Base-by-base conservation (phyloP, 1,140 invertebrate species). In the Thrips palmi region DNA sequence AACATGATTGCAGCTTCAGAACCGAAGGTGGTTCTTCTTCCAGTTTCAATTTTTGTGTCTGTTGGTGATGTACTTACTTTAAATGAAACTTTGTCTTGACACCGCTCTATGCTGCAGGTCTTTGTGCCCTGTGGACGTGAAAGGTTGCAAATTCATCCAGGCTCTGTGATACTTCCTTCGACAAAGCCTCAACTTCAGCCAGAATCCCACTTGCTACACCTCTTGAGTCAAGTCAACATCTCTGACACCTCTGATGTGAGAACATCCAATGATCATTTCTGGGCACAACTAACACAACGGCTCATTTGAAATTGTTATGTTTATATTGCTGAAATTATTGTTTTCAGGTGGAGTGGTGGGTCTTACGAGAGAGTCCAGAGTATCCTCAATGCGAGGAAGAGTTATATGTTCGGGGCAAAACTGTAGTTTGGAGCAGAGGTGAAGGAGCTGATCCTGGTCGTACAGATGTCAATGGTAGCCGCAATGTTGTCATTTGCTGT, bases 71-170 rank as follows among this genome's bases (percentile, higher is more conserved):
- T 4, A 14, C 12, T n/a, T 38, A 6, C 14, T 8, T 37, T 5
- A 14, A 28, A 18, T 5, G 8, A 23, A 24, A 21, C 22, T 19
- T 35, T 28, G 31, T 35, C 22, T 21, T 19, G 37, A 8, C 14
- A 22, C 21, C 29, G 24, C 34, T 36, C 35, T 48, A 36, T 41
- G 42, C 50, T 60, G n/a, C 54, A 83, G 79, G 83, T 87, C 63
- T 89, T 82, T 68, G 67, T 81, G 64, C 86, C 86, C 51, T 79
- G 79, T 65, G 86, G 86, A 51, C 70, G 83, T 57, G 72, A 77
- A 54, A 76, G 80, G 56, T 60, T 82, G 51, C 57, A 65, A 33
- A 70, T 70, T 33, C 85, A 89, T 65, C 85, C 85, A 33, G 77
- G 78, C 40, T 62, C 63, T 41, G 55, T 64, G 30, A 57, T 55